Conservation (phyloP, 2,113 vertebrate species). For the Pterophyllum scalare region DNA sequence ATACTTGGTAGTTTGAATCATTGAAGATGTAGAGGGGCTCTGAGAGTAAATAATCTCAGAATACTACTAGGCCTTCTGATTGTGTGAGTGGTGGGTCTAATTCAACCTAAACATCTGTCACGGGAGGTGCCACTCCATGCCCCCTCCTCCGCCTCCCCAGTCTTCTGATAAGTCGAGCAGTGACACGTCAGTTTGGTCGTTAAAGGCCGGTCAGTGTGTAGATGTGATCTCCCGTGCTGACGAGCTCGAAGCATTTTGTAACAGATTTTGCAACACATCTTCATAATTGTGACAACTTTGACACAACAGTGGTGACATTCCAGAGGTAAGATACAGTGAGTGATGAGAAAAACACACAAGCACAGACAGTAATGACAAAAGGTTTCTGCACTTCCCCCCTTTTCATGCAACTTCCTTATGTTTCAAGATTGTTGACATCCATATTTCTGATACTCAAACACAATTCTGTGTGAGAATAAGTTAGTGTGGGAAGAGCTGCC, state of each 20-base stretch:
- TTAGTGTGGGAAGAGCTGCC: neutral
- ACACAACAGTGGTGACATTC: neutral
- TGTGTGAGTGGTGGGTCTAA: slow-evolving; percentile 3
- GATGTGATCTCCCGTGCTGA: neutral
- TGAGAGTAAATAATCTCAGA: slow-evolving; percentile 6
- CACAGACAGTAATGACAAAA: slow-evolving; percentile 9
- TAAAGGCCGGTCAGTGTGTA: no score
- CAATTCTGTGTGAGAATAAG: neutral
- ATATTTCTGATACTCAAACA: slow-evolving; percentile 1
- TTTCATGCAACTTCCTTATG: slow-evolving; percentile 50
- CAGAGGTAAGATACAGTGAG: slow-evolving; percentile 20
- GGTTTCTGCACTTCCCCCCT: slow-evolving; percentile 55
- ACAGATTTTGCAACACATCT: slow-evolving; percentile 29
- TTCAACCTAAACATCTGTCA: slow-evolving; percentile 34
- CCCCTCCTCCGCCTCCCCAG: neutral
- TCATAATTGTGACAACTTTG: neutral
- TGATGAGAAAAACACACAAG: slow-evolving; percentile 10
- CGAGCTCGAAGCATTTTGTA: slow-evolving; percentile 16
- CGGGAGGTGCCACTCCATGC: neutral
- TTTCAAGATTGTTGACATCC: slow-evolving; percentile 38
- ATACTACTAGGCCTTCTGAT: neutral
- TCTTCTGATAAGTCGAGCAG: neutral
- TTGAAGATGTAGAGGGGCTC: neutral
- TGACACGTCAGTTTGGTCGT: no score
- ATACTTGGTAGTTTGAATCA: neutral